phyloP scores from a whole-genome alignment of 2,797 vertebrate species.

The Crocodylus rhombifer region DNA sequence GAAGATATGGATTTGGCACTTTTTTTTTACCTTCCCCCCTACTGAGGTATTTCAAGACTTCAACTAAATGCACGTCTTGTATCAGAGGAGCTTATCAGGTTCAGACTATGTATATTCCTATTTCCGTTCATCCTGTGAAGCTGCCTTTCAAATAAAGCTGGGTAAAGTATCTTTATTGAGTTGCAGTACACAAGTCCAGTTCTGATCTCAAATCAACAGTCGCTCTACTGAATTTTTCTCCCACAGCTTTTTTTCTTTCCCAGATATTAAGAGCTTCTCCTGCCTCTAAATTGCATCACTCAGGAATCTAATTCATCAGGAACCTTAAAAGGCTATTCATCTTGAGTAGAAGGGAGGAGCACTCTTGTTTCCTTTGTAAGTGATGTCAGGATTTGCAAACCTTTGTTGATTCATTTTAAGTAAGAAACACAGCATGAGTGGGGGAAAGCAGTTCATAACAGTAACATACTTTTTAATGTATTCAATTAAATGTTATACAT shows the following conservation, averaged over 20 bases:
- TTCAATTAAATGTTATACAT: constrained; percentile 5
- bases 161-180: constrained; percentile 10
- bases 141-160: constrained; percentile 61
- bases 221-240: neutral
- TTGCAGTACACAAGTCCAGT: constrained; percentile 34
- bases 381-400: constrained; percentile 36
- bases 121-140: constrained; percentile 71
- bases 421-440: constrained; percentile 7
- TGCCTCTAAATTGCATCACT: constrained; percentile 57
- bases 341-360: constrained; percentile 47
- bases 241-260: constrained; percentile 42
- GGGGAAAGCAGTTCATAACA: neutral
- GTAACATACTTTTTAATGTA: neutral
- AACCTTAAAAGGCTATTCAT: constrained; percentile 74
- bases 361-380: constrained; percentile 56
- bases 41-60: constrained; percentile 49
- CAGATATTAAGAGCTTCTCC: constrained; percentile 42
- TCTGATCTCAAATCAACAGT: constrained; percentile 27
- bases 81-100: constrained; percentile 75
- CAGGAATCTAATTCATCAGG: constrained; percentile 67
- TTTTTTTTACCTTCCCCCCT: constrained; percentile 49
- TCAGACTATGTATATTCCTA: constrained; percentile 56
- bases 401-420: constrained; percentile 8
- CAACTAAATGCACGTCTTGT: constrained; percentile 63
- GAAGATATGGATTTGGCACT: constrained; percentile 26